Percentiles rank a stretch among this genome's conserved stretches.
Conservation (phyloP, 2,797 vertebrate species). For the Syngnathus acus region DNA sequence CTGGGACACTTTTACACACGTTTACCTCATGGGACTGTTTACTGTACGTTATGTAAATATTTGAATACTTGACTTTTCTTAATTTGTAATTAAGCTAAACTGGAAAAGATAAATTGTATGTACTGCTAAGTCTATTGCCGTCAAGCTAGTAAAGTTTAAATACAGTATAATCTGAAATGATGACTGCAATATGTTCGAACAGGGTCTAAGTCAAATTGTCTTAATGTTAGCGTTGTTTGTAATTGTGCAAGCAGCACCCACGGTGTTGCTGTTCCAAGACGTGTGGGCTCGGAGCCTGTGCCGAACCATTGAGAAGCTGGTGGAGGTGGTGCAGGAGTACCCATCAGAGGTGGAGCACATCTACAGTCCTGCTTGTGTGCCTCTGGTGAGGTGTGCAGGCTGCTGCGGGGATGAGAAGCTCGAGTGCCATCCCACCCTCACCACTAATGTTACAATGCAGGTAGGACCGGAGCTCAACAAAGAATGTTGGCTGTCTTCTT, state of each 20-base stretch:
- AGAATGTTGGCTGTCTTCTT: neutral
- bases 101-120: neutral
- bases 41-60: constrained; percentile 54
- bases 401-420: constrained; percentile 89
- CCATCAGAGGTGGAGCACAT: constrained; percentile 85
- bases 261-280: constrained; percentile 84
- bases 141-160: neutral
- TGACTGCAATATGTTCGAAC: too few relatives aligned
- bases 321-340: constrained; percentile 83
- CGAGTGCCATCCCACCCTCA: constrained; percentile 78
- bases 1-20: constrained; percentile 61
- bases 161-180: neutral
- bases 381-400: constrained; percentile 84
- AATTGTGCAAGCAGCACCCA: neutral
- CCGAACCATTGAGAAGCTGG: constrained; percentile 84
- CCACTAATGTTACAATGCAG: constrained; percentile 85
- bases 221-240: neutral
- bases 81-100: neutral
- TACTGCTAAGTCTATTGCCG: neutral
- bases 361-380: constrained; percentile 87
- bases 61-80: constrained; percentile 48
- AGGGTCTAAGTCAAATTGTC: neutral
- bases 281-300: constrained; percentile 93
- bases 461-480: constrained; percentile 46
- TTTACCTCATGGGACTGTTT: constrained; percentile 60